Conservation (phyloP, 2,797 vertebrate species). For the Chiroxiphia lanceolata region DNA sequence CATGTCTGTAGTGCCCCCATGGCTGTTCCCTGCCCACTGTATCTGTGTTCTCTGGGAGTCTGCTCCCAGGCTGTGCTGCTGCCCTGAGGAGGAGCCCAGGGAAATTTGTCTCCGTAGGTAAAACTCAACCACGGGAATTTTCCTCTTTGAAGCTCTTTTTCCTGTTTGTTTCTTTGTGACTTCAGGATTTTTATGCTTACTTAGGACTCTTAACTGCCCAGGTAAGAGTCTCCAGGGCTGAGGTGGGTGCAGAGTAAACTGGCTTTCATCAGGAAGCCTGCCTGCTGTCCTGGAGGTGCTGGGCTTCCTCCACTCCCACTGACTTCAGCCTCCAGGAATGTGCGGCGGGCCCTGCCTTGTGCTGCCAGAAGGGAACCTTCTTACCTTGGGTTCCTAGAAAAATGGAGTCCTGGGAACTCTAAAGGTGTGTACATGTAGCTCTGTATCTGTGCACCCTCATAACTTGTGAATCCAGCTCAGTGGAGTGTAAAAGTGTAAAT, state of each 20-base stretch:
- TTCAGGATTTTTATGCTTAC: not conserved
- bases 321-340: constrained; percentile 2
- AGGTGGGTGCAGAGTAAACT: not conserved
- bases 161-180: not conserved
- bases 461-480: not conserved
- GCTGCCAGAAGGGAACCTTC: not conserved
- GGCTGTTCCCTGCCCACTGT: fast-evolving
- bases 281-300: not conserved
- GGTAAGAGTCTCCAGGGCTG: not conserved
- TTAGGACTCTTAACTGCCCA: not conserved
- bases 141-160: constrained; percentile 16
- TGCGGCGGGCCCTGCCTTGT: not conserved
- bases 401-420: fast-evolving
- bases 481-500: fast-evolving
- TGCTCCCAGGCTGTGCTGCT: not conserved
- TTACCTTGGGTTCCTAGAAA: not conserved
- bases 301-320: not conserved
- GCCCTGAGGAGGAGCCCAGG: not conserved
- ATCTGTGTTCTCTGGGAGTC: fast-evolving
- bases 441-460: fast-evolving
- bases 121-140: not conserved
- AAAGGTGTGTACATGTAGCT: not conserved
- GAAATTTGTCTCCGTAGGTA: not conserved
- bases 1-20: fast-evolving
- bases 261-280: not conserved